Base-by-base conservation (phyloP, 2,888 invertebrate species). In the Lasioglossum pauxillum region DNA sequence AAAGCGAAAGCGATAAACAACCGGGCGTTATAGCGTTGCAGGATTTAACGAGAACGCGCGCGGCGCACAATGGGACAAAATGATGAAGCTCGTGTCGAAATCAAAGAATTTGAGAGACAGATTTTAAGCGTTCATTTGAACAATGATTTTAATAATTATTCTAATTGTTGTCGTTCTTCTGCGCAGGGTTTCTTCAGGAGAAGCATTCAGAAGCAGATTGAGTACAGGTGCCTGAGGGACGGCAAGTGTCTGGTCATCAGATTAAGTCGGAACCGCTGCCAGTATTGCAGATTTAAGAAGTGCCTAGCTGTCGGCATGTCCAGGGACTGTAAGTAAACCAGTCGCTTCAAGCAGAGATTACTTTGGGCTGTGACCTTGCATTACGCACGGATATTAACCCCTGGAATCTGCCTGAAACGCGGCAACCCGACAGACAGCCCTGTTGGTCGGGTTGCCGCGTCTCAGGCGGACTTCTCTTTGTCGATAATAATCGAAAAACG, bases 301-400 rank as follows among this genome's bases (percentile, higher is more conserved):
- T 99, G 99, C 95, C 96, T 99, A 87, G 97, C 98, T 64, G 99
- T 99, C 94, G 99, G 99, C 95, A 99, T 99, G 99, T 98, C 98
- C 95, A 97, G 98, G 94, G 99, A 99, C 96, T 99, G 99, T 99
- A 96, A 98, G 98, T 98, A 85, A 44, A 80, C 49, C 5, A 46
- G 8, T 71, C 60, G 27, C n/a, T 71, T 53, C 0, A 19, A n/a
- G 10, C 23, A 19, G 35, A 35, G 19, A 31, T 27, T 67, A 19
- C 49, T 69, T 38, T 38, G 35, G 19, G 67, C 31, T 5, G 74
- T 35, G 23, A 74, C 35, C 31, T 35, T 74, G 31, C n/a, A 38
- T 12, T n/a, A n/a, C 7, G 14, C n/a, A 5, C 67, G 10, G 5
- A 38, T 0, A 38, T 23, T 41, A 69, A n/a, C 12, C 67, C 35